phyloP scores from a whole-genome alignment of 2,797 vertebrate genomes.

The Triplophysa yarkandensis region DNA sequence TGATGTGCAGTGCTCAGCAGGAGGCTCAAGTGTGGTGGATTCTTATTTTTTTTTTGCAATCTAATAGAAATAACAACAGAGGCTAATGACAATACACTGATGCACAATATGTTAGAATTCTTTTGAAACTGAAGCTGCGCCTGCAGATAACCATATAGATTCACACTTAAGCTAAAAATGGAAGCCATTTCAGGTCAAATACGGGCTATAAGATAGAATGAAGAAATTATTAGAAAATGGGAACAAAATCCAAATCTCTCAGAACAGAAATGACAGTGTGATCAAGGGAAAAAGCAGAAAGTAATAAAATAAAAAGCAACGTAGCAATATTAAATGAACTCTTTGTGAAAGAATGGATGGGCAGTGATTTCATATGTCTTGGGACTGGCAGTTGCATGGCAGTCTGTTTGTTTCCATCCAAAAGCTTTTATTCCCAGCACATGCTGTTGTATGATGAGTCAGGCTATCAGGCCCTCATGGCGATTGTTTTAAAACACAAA shows the following conservation, averaged over 20 bases:
- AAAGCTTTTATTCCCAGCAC: constrained; percentile 27
- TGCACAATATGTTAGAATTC: neutral
- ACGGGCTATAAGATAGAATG: neutral
- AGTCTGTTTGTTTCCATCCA: constrained; percentile 19
- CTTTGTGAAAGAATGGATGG: neutral
- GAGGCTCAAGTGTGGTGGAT: neutral
- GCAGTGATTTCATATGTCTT: neutral
- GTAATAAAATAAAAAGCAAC: neutral
- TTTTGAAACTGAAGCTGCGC: constrained; percentile 3
- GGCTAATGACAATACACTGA: neutral
- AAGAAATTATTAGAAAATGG: neutral
- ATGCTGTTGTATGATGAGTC: constrained; percentile 22
- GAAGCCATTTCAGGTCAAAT: neutral
- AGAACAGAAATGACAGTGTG: constrained; percentile 4
- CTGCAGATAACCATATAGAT: neutral
- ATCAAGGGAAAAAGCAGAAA: neutral
- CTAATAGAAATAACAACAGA: neutral
- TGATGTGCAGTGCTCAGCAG: neutral
- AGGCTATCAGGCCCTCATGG: constrained; percentile 23
- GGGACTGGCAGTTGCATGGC: constrained; percentile 5
- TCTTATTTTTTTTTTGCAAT: neutral
- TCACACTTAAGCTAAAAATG: neutral
- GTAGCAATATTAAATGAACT: neutral
- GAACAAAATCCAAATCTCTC: neutral
- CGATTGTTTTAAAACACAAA: constrained; percentile 22